These are phyloP conservation scores for Clamator glandarius DNA, from an alignment of 2,797 vertebrate species.

Conservation along the genomic window DNA sequence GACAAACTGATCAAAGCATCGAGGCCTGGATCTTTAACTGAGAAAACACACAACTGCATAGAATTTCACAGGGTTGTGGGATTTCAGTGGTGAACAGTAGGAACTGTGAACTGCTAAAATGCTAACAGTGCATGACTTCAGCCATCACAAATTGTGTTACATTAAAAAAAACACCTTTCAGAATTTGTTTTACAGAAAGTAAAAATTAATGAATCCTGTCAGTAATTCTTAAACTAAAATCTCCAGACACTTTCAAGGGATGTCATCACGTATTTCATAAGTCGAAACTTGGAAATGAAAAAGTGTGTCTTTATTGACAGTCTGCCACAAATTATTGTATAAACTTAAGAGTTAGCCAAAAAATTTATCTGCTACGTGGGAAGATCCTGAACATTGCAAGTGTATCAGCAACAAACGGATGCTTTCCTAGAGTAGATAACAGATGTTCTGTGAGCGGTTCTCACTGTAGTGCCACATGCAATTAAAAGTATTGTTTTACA, in stretches of 20 bases:
- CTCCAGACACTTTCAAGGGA: neutral
- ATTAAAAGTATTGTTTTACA: neutral
- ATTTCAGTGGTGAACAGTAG: neutral
- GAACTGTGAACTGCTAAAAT: neutral
- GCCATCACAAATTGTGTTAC: neutral
- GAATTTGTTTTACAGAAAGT: neutral
- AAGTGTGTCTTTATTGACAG: conserved; percentile 61
- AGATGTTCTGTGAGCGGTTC: neutral
- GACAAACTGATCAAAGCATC: neutral
- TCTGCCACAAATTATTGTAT: conserved; percentile 36
- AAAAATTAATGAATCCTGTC: neutral
- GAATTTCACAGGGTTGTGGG: neutral
- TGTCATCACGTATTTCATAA: neutral
- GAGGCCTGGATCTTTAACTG: neutral
- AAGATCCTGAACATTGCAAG: conserved; percentile 12
- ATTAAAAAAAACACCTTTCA: neutral
- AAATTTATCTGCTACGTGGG: neutral
- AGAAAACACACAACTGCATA: neutral
- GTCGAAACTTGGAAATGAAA: conserved; percentile 52
- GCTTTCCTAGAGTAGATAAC: neutral
- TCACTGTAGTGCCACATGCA: neutral
- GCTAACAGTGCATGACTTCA: neutral
- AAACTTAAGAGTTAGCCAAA: neutral
- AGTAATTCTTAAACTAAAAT: neutral
- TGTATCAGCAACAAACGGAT: neutral